Conservation (phyloP, 2,113 vertebrate genomes). For the Cichladusa arquata region DNA sequence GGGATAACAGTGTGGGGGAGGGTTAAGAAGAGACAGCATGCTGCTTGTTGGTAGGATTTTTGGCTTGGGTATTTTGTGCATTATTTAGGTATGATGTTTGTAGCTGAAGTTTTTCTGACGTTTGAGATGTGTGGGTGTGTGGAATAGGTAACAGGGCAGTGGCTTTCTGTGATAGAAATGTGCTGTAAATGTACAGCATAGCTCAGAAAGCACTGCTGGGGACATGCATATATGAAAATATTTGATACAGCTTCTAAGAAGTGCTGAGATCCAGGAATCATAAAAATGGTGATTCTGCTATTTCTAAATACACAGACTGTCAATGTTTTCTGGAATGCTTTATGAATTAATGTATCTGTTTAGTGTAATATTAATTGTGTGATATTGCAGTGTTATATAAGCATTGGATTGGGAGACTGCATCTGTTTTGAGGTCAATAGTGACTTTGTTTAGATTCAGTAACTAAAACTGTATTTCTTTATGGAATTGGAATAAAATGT, state of each 20-base stretch:
- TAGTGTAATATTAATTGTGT: background rate
- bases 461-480: background rate
- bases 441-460: background rate
- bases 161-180: background rate
- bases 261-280: background rate
- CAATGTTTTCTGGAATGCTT: background rate
- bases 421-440: background rate
- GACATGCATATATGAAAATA: background rate
- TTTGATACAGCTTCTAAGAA: background rate
- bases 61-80: background rate
- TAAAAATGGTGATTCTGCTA: background rate
- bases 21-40: background rate
- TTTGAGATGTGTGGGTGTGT: background rate
- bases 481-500: background rate
- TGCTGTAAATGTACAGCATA: background rate
- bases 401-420: background rate
- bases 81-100: background rate
- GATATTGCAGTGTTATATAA: background rate
- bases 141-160: background rate
- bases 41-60: background rate
- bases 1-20: background rate
- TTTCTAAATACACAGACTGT: background rate
- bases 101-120: background rate
- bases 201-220: background rate
- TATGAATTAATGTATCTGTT: background rate